These are phyloP conservation scores for Intellagama lesueurii DNA, from an alignment of 2,797 vertebrate species.

Conservation along the genomic window DNA sequence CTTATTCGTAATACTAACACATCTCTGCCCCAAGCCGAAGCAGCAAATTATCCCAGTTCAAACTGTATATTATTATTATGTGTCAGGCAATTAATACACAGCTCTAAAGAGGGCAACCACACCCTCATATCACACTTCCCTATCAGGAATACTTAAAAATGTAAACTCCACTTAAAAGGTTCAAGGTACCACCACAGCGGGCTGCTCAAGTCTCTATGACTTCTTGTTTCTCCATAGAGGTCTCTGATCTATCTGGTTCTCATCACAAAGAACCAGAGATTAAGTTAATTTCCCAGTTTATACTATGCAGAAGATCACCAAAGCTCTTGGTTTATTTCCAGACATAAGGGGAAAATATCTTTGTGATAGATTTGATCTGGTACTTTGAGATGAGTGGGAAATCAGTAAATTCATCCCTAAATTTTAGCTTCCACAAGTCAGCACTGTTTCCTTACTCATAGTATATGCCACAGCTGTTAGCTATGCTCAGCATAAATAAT, in stretches of 20 bases:
- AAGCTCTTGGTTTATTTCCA: neutral
- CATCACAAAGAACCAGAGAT: neutral
- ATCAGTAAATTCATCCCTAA: neutral
- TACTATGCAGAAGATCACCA: neutral
- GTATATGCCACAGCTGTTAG: neutral
- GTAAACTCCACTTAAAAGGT: neutral
- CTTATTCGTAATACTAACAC: neutral
- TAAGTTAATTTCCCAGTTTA: neutral
- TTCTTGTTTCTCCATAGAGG: neutral
- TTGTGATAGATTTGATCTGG: no score
- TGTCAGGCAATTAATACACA: no score
- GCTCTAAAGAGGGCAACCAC: no score
- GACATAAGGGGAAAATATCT: no score
- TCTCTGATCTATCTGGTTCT: neutral
- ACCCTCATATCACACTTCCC: no score
- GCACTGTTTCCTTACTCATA: neutral
- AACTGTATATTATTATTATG: neutral
- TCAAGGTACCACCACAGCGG: neutral
- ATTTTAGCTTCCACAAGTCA: neutral
- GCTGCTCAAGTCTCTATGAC: neutral
- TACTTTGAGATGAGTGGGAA: neutral
- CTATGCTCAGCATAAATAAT: neutral
- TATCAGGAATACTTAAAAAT: no score
- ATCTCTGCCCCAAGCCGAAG: neutral
- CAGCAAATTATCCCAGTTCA: neutral